A percentile compares a stretch with the other conserved stretches of the same genome.
phyloP scores from a whole-genome alignment of 1,140 invertebrate genomes.

The Drosophila navojoa region DNA sequence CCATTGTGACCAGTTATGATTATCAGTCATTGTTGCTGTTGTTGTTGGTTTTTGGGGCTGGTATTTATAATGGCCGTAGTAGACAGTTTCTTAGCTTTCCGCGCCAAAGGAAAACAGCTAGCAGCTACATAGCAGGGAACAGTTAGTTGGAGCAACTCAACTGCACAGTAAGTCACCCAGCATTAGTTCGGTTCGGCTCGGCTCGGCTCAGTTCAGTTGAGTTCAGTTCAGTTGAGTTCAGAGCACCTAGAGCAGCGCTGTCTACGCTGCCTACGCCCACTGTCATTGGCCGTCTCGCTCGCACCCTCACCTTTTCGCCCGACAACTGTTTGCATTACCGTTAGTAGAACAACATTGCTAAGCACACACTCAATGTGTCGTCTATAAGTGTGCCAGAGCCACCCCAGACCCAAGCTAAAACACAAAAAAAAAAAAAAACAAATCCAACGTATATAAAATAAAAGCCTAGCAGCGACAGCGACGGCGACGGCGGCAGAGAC shows the following conservation, averaged over 20 bases:
- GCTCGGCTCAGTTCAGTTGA: slow-evolving; percentile 29
- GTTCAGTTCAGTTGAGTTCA: slow-evolving; percentile 71
- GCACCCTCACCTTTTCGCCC: slow-evolving; percentile 1
- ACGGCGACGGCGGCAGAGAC: slow-evolving; percentile 48
- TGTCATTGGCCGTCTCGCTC: slow-evolving; percentile 5
- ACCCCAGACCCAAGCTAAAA: slow-evolving; percentile 23
- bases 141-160: slow-evolving; percentile 22
- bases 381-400: slow-evolving; percentile 76
- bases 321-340: slow-evolving; percentile 78
- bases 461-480: slow-evolving; percentile 54
- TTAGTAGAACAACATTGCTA: slow-evolving; percentile 81
- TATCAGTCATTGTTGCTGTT: slow-evolving; percentile 71
- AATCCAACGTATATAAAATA: slow-evolving; percentile 29
- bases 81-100: slow-evolving; percentile 1
- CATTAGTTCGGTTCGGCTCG: slow-evolving; percentile 42
- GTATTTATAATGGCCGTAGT: slow-evolving; percentile 28
- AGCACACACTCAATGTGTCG: slow-evolving; percentile 68
- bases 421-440: slow-evolving; percentile 52
- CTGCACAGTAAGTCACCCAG: slow-evolving; percentile 55
- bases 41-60: slow-evolving; percentile 21
- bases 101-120: neutral
- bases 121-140: no score
- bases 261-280: slow-evolving; percentile 49
- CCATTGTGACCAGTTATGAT: slow-evolving; percentile 75
- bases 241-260: slow-evolving; percentile 64